Percentiles rank a stretch among this genome's conserved stretches.
Conservation (phyloP, 2,888 invertebrate species). For the Apamea crenata region DNA sequence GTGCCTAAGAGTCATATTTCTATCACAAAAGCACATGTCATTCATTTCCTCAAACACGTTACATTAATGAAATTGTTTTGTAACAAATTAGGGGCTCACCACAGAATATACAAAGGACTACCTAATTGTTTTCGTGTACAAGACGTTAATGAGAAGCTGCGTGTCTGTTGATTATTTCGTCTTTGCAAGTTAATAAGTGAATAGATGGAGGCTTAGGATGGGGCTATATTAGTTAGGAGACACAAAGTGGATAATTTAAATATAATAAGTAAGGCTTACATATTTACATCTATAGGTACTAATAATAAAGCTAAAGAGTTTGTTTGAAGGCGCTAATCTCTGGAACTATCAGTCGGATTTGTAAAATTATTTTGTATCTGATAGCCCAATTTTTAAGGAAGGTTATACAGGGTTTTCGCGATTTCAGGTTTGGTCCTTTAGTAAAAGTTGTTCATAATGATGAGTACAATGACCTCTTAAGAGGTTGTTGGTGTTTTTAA, state of each 20-base stretch:
- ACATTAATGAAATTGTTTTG: slow-evolving; percentile 6
- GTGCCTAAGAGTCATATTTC: background rate
- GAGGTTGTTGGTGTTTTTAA: too few relatives aligned
- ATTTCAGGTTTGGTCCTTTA: too few relatives aligned
- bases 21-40: background rate
- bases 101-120: slow-evolving; percentile 38
- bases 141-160: slow-evolving; percentile 41
- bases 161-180: slow-evolving; percentile 25
- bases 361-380: too few relatives aligned
- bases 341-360: too few relatives aligned
- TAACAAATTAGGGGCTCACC: slow-evolving; percentile 3
- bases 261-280: background rate
- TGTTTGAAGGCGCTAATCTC: too few relatives aligned
- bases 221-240: background rate
- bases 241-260: background rate
- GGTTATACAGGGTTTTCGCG: too few relatives aligned
- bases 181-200: slow-evolving; percentile 34
- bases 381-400: too few relatives aligned
- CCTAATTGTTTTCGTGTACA: slow-evolving; percentile 32
- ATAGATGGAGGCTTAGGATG: background rate
- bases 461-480: too few relatives aligned
- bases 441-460: too few relatives aligned
- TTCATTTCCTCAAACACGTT: background rate
- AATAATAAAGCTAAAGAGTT: too few relatives aligned
- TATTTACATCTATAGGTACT: too few relatives aligned